Conservation (phyloP, 2,888 invertebrate genomes). For the Tiliacea aurago region DNA sequence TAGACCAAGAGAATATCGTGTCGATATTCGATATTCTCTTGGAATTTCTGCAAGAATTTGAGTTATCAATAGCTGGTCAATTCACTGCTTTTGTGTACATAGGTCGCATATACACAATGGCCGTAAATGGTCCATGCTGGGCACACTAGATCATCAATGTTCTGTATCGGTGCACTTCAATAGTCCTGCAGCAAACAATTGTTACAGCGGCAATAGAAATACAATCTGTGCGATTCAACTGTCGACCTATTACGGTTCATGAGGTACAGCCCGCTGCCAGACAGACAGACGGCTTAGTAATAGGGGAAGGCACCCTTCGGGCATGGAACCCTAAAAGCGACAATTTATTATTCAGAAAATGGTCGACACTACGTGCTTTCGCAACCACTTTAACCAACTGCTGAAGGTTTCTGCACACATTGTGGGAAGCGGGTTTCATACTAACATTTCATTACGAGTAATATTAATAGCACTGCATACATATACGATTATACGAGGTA, state of each 20-base stretch:
- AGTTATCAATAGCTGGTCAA: background rate
- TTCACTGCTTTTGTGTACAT: background rate
- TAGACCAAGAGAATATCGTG: background rate
- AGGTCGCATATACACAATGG: background rate
- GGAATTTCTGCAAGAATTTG: background rate
- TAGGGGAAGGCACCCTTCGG: too few species aligned
- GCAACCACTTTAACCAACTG: too few species aligned
- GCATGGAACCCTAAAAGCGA: background rate
- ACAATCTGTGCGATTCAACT: too few species aligned
- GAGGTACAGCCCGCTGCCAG: too few species aligned
- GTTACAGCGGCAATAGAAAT: too few species aligned
- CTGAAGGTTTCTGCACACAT: background rate
- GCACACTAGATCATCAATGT: background rate
- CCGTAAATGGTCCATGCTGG: background rate
- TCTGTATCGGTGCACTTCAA: background rate
- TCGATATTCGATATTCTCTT: too few species aligned
- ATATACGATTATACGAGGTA: too few species aligned
- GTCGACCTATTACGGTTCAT: too few species aligned
- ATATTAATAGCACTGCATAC: background rate
- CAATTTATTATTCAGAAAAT: background rate
- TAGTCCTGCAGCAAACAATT: background rate
- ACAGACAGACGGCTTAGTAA: too few species aligned
- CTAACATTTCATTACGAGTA: background rate
- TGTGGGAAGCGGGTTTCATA: background rate
- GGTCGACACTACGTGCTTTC: too few species aligned